Conservation (phyloP, 1,140 invertebrate species). For the Druon quercuslanigerum region DNA sequence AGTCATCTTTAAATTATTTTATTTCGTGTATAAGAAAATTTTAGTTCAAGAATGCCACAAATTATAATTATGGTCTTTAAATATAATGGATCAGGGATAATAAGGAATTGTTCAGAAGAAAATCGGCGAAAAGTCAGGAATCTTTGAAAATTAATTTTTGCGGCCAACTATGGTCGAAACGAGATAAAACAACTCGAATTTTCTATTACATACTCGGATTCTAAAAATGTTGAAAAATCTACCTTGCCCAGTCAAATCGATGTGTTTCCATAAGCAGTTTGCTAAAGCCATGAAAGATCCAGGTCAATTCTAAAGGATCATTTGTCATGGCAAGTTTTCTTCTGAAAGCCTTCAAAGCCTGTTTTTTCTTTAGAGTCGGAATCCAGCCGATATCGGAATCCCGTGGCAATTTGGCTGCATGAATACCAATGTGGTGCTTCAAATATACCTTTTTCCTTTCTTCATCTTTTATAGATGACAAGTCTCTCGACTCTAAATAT, state of each 20-base stretch:
- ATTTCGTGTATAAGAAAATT: too few species aligned
- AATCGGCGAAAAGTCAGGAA: too few species aligned
- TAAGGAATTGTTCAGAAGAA: too few species aligned
- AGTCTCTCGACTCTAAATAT: conserved; percentile 62
- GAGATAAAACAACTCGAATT: too few species aligned
- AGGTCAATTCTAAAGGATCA: conserved; percentile 58
- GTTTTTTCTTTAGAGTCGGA: conserved; percentile 39
- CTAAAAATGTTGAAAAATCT: neutral
- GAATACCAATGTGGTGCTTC: conserved; percentile 61
- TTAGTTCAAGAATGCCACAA: too few species aligned
- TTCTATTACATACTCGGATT: too few species aligned
- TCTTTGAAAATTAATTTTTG: too few species aligned
- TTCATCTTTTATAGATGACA: conserved; percentile 42
- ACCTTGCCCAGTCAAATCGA: conserved; percentile 59
- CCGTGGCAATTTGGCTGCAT: conserved; percentile 50
- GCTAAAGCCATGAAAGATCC: conserved; percentile 65
- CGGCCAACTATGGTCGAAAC: too few species aligned
- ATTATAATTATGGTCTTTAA: too few species aligned
- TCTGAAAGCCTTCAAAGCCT: conserved; percentile 48
- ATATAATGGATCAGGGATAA: too few species aligned
- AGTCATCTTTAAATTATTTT: too few species aligned
- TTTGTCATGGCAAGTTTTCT: conserved; percentile 59
- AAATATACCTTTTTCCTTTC: conserved; percentile 45
- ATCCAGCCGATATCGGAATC: conserved; percentile 64
- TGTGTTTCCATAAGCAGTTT: conserved; percentile 57